Conservation (phyloP, 2,797 vertebrate species). For the Artibeus lituratus region DNA sequence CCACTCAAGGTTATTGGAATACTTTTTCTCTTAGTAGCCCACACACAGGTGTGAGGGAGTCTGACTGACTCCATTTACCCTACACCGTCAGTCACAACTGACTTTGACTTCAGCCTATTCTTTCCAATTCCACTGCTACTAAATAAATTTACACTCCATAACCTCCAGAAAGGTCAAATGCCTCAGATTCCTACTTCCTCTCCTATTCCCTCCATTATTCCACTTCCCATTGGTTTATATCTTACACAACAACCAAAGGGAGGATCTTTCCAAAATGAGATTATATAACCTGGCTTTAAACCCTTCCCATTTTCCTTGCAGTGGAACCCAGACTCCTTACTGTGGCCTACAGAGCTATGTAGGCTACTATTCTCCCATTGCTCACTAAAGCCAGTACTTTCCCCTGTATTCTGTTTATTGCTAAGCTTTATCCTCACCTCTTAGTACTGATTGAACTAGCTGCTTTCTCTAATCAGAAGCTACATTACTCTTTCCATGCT, state of each 20-base stretch:
- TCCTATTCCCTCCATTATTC: accelerated
- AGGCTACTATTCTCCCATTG: accelerated
- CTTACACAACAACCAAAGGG: not conserved
- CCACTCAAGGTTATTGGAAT: no score
- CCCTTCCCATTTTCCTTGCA: not conserved
- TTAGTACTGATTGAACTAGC: accelerated
- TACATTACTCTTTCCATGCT: not conserved
- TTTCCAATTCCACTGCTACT: not conserved
- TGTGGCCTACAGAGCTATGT: not conserved
- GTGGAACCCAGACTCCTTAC: not conserved
- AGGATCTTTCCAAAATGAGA: not conserved
- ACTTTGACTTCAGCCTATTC: not conserved
- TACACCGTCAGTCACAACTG: no score
- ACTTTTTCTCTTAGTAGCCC: no score
- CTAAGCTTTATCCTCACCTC: accelerated
- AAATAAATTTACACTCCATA: accelerated
- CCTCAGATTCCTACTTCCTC: accelerated
- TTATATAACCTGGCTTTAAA: not conserved
- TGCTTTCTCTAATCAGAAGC: not conserved
- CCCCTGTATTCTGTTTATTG: not conserved
- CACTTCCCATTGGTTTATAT: accelerated
- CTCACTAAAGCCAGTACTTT: accelerated
- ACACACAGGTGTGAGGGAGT: no score
- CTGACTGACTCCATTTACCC: no score
- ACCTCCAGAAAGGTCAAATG: accelerated